Base-by-base conservation (phyloP, 2,113 vertebrate species). In the Chlorodrepanis virens region DNA sequence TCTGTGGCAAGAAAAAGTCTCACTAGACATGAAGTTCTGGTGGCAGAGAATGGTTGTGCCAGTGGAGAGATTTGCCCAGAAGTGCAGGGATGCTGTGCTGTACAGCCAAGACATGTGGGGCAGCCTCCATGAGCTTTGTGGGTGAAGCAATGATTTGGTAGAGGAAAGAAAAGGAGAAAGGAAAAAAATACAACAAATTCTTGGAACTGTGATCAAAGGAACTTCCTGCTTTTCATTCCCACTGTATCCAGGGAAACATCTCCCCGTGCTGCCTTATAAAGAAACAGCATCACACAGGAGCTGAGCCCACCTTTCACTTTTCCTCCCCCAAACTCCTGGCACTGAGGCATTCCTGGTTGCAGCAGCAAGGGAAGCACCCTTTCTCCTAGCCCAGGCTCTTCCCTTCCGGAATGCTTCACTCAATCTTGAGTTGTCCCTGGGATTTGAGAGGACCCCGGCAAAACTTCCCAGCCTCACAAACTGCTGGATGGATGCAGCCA, bases 211-310 rank as follows among this genome's bases (percentile, higher is more conserved):
- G 39, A 94, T 70, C 19, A 39, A 90, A 85, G 49, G 67, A 83
- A 61, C 42, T 63, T 96, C 75, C 84, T 93, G 70, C 39, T 89
- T 72, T 91, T 94, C 33, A 25, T 74, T 94, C 44, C 53, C 0
- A 4, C 85, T 95, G 88, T 95, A 96, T 96, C 88, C 96, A 94
- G 90, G 95, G 92, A 83, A 93, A 90, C 75, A 50, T 83, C 42
- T 74, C 90, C 39, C 25, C 37, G 22, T 33, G 42, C 33, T 90
- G 67, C 94, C 44, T 72, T 83, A 39, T 25, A 76, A 91, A 93
- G 85, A 59, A 90, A 53, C n/a, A 68, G 70, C 75, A 61, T 57
- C 0, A 0, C 35, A 35, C 10, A 27, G 13, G 79, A 71, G 45
- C 49, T 2, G 8, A 95, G 78, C 75, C 67, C 71, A 86, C 67